A percentile compares a stretch with the other conserved stretches of the same genome.
phyloP scores from a whole-genome alignment of 2,888 invertebrate genomes.

The Thumatha senex region DNA sequence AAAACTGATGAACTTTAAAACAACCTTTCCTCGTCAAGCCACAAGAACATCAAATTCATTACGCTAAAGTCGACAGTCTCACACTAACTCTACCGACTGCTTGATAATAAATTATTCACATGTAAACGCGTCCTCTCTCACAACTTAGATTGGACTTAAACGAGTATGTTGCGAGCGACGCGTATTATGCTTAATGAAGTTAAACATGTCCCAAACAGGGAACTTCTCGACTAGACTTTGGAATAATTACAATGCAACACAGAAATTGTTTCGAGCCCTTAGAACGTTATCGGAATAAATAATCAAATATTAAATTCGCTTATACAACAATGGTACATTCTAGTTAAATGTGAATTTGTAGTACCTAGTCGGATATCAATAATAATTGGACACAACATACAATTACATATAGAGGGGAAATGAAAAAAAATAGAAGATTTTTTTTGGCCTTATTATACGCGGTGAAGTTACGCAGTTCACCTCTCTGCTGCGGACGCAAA shows the following conservation, averaged over 20 bases:
- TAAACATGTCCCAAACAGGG: conserved; percentile 74
- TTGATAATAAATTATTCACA: conserved; percentile 82
- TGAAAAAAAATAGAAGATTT: no score
- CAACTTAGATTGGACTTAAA: conserved; percentile 83
- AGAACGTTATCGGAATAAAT: conserved; percentile 28
- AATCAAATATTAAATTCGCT: conserved; percentile 33
- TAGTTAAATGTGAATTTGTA: conserved; percentile 12
- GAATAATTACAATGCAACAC: conserved; percentile 51
- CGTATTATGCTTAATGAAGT: conserved; percentile 81
- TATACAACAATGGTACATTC: background rate
- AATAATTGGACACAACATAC: no score
- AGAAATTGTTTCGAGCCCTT: conserved; percentile 40
- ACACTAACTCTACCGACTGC: conserved; percentile 62
- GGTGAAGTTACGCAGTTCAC: no score
- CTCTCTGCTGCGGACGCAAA: no score
- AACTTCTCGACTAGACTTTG: conserved; percentile 55
- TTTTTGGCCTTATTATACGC: no score
- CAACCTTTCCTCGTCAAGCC: no score
- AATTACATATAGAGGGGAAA: no score
- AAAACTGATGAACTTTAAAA: no score
- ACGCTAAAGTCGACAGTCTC: conserved; percentile 22
- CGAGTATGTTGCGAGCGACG: conserved; percentile 74
- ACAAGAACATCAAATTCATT: no score
- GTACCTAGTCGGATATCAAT: no score
- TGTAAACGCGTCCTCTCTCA: conserved; percentile 71